Evolutionary conservation across 1,140 invertebrate species (phyloP).

Genomic region (Brachionus sp.): DNA sequence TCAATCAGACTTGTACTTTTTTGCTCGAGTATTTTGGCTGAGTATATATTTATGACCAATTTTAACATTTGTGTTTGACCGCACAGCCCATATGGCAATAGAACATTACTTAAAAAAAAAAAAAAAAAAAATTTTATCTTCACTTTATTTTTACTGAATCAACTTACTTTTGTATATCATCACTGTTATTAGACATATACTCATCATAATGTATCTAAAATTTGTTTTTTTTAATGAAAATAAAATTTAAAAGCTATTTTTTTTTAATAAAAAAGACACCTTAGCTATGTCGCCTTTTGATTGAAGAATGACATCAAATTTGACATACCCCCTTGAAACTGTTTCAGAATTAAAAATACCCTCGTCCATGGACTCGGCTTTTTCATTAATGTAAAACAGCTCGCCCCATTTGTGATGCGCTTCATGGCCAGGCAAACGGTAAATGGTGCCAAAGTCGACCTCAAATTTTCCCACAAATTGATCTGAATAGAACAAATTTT

Average conservation of each 20-base stretch:
- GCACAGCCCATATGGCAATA: conserved; percentile 31
- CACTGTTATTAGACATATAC: neutral
- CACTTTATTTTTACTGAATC: neutral
- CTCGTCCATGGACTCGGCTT: neutral
- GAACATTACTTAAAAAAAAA: neutral
- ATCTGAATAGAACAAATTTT: conserved; percentile 18
- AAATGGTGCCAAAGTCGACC: conserved; percentile 36
- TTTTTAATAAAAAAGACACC: neutral
- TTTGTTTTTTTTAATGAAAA: too few species aligned
- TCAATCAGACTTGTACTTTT: neutral
- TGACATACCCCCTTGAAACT: conserved; percentile 4
- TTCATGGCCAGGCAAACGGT: conserved; percentile 30
- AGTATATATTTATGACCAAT: neutral
- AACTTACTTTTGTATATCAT: conserved; percentile 43
- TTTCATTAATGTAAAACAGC: neutral
- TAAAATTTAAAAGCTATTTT: neutral
- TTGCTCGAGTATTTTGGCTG: conserved; percentile 11
- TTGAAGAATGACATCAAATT: conserved; percentile 39
- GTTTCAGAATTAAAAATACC: neutral
- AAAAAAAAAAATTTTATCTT: neutral
- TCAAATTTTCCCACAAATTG: conserved; percentile 24
- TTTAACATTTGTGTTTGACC: neutral
- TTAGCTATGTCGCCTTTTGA: conserved; percentile 38
- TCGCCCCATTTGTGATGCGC: conserved; percentile 36
- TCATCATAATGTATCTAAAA: conserved; percentile 40